phyloP scores from a whole-genome alignment of 2,797 vertebrate genomes.

The Enteromius trimaculatus region DNA sequence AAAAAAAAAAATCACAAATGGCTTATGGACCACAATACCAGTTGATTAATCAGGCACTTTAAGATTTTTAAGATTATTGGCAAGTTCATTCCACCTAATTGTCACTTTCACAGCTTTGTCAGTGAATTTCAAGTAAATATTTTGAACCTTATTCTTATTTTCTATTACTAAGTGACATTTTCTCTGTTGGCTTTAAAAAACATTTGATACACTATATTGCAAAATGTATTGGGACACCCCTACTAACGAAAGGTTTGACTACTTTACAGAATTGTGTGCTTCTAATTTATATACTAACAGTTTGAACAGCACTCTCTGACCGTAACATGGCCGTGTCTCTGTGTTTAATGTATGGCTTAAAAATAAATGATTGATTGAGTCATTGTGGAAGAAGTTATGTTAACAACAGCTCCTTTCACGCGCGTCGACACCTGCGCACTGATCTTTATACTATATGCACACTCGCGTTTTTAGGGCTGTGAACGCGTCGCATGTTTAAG shows the following conservation, averaged over 20 bases:
- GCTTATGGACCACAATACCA: background rate
- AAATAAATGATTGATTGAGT: background rate
- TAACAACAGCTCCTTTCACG: background rate
- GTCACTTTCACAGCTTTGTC: background rate
- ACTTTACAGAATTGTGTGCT: background rate
- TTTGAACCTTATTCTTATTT: background rate
- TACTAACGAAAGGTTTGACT: background rate
- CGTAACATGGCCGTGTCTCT: background rate
- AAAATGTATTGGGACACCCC: background rate
- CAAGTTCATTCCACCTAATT: background rate
- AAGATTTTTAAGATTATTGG: background rate
- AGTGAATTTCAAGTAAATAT: background rate
- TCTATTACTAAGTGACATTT: background rate
- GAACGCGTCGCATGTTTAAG: slow-evolving; percentile 17
- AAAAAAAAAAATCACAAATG: background rate
- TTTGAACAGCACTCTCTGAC: background rate
- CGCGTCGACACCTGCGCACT: slow-evolving; percentile 1
- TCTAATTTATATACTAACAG: background rate
- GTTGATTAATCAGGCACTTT: background rate
- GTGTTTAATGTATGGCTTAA: background rate
- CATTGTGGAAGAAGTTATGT: background rate
- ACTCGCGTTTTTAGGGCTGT: background rate
- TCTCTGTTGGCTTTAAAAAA: background rate
- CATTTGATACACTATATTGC: background rate
- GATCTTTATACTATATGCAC: slow-evolving; percentile 42